Percentiles rank a stretch among this genome's conserved stretches.
phyloP scores from a whole-genome alignment of 2,113 vertebrate species.

The Erythrocercus mccallii region DNA sequence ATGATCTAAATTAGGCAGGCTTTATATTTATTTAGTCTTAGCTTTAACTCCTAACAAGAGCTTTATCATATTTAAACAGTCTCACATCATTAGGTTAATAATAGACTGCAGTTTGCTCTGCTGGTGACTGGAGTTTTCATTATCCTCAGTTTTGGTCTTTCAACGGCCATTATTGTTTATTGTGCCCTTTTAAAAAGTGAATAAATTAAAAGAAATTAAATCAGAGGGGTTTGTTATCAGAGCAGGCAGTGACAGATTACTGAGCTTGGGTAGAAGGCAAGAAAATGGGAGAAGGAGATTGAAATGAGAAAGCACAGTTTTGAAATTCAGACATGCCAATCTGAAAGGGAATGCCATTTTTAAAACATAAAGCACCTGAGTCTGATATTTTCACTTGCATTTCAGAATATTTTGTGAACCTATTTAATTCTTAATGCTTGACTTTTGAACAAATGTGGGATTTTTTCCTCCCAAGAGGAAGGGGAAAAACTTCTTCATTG shows the following conservation, averaged over 20 bases:
- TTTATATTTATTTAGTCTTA: slow-evolving; percentile 9
- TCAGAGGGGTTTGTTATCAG: neutral
- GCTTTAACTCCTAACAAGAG: neutral
- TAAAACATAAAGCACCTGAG: neutral
- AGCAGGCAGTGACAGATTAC: neutral
- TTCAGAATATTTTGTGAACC: neutral
- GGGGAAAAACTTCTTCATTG: neutral
- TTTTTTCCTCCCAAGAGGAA: neutral
- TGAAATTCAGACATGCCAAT: neutral
- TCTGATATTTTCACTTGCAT: neutral
- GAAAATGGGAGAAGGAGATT: neutral
- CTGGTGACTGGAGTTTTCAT: neutral
- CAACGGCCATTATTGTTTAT: neutral
- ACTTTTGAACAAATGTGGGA: neutral
- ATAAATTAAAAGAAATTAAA: neutral
- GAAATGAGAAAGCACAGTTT: neutral
- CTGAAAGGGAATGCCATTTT: neutral
- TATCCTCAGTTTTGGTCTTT: neutral
- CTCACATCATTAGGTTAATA: neutral
- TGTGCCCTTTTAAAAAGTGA: neutral
- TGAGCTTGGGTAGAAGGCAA: neutral
- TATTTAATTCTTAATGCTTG: neutral
- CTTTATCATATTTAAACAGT: slow-evolving; percentile 18
- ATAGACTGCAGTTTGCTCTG: neutral
- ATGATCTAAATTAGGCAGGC: neutral